Conservation (phyloP, 2,797 vertebrate genomes). For the Tauraco hartlaubi region DNA sequence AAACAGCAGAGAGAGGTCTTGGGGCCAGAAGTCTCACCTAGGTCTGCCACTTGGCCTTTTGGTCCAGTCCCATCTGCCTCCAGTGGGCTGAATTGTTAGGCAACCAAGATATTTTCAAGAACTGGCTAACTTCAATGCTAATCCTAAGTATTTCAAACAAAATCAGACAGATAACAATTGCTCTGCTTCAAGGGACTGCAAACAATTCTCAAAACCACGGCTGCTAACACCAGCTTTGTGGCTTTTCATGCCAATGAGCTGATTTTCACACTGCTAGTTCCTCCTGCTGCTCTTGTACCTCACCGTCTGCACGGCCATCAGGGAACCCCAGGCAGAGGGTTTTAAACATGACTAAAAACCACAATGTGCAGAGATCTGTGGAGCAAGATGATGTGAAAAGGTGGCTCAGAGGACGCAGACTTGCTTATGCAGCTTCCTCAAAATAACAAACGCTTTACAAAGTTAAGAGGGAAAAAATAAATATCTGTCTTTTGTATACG, state of each 20-base stretch:
- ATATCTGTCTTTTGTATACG: background rate
- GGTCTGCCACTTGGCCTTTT: background rate
- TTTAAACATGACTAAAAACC: constrained; percentile 1
- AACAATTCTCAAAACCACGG: background rate
- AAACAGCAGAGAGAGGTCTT: background rate
- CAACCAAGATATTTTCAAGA: background rate
- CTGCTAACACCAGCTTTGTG: constrained; percentile 7
- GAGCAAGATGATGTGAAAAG: background rate
- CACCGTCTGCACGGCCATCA: background rate
- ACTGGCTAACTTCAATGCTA: background rate
- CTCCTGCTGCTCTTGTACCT: background rate
- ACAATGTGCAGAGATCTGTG: background rate
- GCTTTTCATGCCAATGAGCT: background rate
- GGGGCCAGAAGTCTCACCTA: background rate
- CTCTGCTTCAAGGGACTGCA: background rate
- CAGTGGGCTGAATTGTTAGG: background rate
- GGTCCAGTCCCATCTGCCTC: background rate
- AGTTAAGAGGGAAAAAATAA: constrained; percentile 43
- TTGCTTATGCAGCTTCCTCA: background rate
- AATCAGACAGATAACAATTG: background rate
- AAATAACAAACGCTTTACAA: background rate
- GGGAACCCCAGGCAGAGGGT: background rate
- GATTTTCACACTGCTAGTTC: background rate
- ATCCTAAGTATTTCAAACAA: constrained; percentile 15
- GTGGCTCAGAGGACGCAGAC: background rate